Conservation (phyloP, 2,113 vertebrate genomes). For the Pterocles burchelli region DNA sequence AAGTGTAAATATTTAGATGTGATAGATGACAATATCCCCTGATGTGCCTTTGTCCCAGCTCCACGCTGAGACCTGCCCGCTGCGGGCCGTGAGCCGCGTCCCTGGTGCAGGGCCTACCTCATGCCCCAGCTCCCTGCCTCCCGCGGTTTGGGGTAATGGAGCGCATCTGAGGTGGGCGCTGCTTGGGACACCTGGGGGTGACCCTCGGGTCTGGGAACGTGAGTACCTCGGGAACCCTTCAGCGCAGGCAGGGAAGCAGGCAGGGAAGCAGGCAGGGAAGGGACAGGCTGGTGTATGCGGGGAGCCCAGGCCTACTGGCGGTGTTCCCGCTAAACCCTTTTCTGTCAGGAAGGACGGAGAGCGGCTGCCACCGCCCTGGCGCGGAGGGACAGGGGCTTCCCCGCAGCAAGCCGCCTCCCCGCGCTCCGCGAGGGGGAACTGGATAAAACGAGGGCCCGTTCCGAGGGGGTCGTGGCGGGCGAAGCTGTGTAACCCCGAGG, state of each 20-base stretch:
- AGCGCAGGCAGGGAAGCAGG: neutral
- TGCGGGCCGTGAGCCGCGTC: rapidly evolving
- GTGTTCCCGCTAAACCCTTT: neutral
- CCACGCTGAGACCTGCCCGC: rapidly evolving
- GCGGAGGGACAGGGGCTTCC: neutral
- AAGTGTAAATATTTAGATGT: neutral
- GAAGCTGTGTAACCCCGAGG: too few species aligned
- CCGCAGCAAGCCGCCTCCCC: neutral
- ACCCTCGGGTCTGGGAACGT: too few species aligned
- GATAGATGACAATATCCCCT: too few species aligned
- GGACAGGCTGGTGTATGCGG: neutral
- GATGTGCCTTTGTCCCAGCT: neutral
- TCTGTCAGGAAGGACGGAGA: neutral
- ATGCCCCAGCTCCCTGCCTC: neutral
- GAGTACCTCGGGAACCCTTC: neutral
- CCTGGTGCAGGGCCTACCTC: rapidly evolving
- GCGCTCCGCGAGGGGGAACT: neutral
- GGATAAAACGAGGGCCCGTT: neutral
- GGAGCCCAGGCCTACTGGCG: neutral
- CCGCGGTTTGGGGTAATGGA: neutral
- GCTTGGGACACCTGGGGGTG: neutral
- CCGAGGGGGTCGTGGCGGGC: neutral
- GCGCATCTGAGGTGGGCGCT: neutral
- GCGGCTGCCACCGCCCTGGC: rapidly evolving
- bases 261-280: neutral